Evolutionary conservation across 2,888 invertebrate genomes (phyloP).

Genomic region (Eupithecia tripunctaria): DNA sequence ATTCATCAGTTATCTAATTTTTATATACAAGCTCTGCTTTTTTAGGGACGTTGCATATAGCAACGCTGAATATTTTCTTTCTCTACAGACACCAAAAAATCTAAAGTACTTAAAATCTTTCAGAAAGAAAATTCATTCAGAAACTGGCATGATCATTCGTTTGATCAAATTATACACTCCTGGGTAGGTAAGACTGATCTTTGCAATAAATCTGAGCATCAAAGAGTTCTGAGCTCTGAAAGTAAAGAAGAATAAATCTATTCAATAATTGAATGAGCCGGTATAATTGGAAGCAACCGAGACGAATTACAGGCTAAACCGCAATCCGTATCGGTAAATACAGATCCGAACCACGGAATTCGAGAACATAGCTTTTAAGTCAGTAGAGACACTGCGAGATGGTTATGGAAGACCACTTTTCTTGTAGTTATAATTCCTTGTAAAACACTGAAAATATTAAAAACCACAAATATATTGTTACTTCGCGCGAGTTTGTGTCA

Average conservation of each 20-base stretch:
- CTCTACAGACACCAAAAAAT: too few relatives aligned
- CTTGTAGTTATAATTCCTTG: too few relatives aligned
- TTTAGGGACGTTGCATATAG: too few relatives aligned
- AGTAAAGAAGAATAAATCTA: constrained; percentile 3
- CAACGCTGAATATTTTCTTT: too few relatives aligned
- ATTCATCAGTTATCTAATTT: too few relatives aligned
- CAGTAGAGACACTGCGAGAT: background rate
- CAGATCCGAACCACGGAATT: constrained; percentile 46
- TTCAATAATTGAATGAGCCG: constrained; percentile 52
- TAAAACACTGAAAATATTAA: too few relatives aligned
- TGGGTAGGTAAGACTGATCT: background rate
- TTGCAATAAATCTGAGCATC: background rate
- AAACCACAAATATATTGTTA: too few relatives aligned
- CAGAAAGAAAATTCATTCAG: background rate
- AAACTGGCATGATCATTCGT: background rate
- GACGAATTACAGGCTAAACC: constrained; percentile 52
- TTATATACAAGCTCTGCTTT: too few relatives aligned
- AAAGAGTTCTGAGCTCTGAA: background rate
- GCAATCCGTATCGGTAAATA: constrained; percentile 65
- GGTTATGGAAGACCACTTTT: too few relatives aligned
- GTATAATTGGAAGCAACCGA: constrained; percentile 56
- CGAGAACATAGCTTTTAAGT: background rate
- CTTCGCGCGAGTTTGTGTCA: too few relatives aligned
- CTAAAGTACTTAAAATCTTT: background rate
- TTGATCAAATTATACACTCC: background rate